These are phyloP conservation scores for Stegophylla sp. DNA, from an alignment of 2,888 invertebrate genomes.

Conservation along the genomic window DNA sequence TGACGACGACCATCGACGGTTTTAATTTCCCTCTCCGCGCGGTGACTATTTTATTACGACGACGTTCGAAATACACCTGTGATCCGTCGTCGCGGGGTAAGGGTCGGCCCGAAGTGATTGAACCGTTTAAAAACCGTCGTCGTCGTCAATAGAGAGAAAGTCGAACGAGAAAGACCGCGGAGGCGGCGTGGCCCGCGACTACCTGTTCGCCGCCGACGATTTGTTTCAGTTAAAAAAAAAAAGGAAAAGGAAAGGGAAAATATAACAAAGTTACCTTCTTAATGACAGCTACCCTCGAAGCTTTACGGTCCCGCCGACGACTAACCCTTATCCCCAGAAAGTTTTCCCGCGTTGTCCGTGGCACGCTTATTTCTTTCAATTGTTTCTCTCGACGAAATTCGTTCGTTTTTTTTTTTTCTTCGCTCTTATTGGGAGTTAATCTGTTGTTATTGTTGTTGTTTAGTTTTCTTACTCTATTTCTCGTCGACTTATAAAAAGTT, in stretches of 20 bases:
- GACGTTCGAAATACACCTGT: background rate
- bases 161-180: conserved; percentile 17
- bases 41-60: background rate
- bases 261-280: conserved; percentile 59
- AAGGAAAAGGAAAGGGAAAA: conserved; percentile 48
- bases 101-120: background rate
- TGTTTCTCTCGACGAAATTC: conserved; percentile 29
- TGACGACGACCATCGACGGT: conserved; percentile 4
- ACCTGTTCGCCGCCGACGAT: conserved; percentile 54
- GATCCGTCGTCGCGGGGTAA: no score
- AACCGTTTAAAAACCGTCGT: conserved; percentile 47
- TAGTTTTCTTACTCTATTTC: background rate
- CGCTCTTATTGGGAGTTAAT: conserved; percentile 20
- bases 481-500: background rate
- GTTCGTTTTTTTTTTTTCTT: conserved; percentile 4
- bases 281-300: conserved; percentile 59
- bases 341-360: conserved; percentile 38
- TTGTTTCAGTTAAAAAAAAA: conserved; percentile 46
- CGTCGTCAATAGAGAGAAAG: conserved; percentile 44
- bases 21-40: conserved; percentile 20
- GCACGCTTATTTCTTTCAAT: conserved; percentile 51
- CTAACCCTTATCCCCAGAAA: conserved; percentile 56
- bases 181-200: conserved; percentile 26
- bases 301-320: conserved; percentile 56
- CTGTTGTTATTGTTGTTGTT: conserved; percentile 20